Evolutionary conservation across 2,888 invertebrate genomes (phyloP).

Genomic region (Tribolium freemani): DNA sequence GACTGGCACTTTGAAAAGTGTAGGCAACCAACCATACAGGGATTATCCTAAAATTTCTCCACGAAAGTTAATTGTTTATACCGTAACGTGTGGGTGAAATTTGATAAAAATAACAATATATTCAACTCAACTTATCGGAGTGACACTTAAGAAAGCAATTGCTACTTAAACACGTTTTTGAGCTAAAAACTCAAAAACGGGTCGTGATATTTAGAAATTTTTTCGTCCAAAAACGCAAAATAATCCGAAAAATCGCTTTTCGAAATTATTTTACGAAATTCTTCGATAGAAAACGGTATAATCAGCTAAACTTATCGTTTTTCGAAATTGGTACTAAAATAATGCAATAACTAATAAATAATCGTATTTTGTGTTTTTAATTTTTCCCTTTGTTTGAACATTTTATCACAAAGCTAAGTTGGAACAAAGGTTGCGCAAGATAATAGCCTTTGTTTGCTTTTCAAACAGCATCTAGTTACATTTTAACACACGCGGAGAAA

Average conservation of each 20-base stretch:
- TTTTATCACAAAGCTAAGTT: slow-evolving; percentile 15
- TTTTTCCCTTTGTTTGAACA: slow-evolving; percentile 30
- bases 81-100: slow-evolving; percentile 28
- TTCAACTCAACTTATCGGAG: slow-evolving; percentile 10
- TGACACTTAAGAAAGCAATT: background rate
- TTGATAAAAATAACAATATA: slow-evolving; percentile 27
- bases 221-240: too few species aligned
- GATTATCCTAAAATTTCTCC: background rate
- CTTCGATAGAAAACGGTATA: too few species aligned
- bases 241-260: too few species aligned
- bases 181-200: too few species aligned
- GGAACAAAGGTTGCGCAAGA: slow-evolving; percentile 27
- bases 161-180: too few species aligned
- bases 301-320: too few species aligned
- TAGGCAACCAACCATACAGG: slow-evolving; percentile 8
- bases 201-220: background rate
- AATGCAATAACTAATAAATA: too few species aligned
- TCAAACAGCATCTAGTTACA: slow-evolving; percentile 23
- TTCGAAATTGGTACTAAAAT: too few species aligned
- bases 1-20: background rate
- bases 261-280: too few species aligned
- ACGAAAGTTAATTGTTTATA: slow-evolving; percentile 16
- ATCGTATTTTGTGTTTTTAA: background rate
- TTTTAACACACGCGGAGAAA: slow-evolving; percentile 3
- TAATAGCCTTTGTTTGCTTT: slow-evolving; percentile 31